Base-by-base conservation (phyloP, 2,797 vertebrate species). In the Emydoidea blandingii region DNA sequence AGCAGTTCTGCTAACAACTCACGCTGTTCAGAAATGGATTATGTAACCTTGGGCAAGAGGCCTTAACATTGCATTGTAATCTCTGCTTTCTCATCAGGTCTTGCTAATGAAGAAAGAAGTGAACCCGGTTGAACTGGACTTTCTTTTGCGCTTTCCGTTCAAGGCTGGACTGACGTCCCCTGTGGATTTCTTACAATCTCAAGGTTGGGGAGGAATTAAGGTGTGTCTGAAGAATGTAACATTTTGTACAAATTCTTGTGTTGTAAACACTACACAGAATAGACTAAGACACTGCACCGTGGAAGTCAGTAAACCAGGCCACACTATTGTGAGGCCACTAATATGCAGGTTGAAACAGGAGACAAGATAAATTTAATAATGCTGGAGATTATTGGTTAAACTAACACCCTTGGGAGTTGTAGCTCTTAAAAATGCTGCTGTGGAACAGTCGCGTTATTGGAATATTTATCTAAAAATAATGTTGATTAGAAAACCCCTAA, bases 141-240 rank as follows among this genome's bases (percentile, higher is more conserved):
- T 98, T 27, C 98, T 98, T 5, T 94, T 98, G 79, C 96, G 98
- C 72, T 98, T 98, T 92, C 98, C 98, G 2, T 97, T 97, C 96
- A 98, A 98, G 95, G 81, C 98, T 0, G 97, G 97, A 0, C 18
- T 96, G 3, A 8, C 62, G 0, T 98, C 98, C 1, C 98, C 98
- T 0, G 98, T 98, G 96, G 98, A 98, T 49, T 98, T 98, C 91
- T 97, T 98, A 92, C 97, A 96, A 87, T 41, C 95, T 56, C 98
- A 98, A 93, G 93, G 96, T 68, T 98, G 98, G 98, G 98, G 98
- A 0, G 98, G 97, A 47, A 97, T 98, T 97, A 98, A 98, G 98
- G 98, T 98, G 21, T 27, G 98, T 92, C 37, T 1, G 68, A 41
- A 41, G n/a, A 37, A 72, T 23, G n/a, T 41, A 37, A 37, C n/a